Base-by-base conservation (phyloP, 2,113 vertebrate species). In the Aythya baeri region DNA sequence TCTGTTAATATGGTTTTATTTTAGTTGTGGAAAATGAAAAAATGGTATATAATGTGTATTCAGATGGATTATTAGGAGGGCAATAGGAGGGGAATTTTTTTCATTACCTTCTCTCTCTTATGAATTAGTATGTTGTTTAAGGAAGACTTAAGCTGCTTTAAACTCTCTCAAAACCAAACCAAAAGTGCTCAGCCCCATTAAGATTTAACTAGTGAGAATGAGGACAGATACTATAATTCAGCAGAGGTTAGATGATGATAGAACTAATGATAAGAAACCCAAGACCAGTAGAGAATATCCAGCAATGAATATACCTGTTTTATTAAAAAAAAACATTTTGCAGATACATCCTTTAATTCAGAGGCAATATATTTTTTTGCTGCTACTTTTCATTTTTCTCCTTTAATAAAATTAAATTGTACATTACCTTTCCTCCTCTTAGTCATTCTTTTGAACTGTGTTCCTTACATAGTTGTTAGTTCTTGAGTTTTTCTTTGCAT, bases 241-340 rank as follows among this genome's bases (percentile, higher is more conserved):
- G 6, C 7, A 68, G 16, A 26, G 8, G 13, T 65, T 26, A 68
- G 15, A 15, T 0, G 0, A 27, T 62, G 13, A 26, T 59, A 70
- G 31, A 75, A 54, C 8, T 8, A 68, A 41, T 16, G 44, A 32
- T 2, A 66, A 44, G 34, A 83, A 81, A 54, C 27, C 1, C 11
- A n/a, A 46, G 6, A 74, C 25, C 29, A 31, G 5, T 41, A 74
- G 26, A 73, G 12, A 83, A 44, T 5, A 14, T 20, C 62, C 62
- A 62, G 3, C 1, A 58, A 41, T 16, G 29, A 41, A 54, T 65
- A 2, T 61, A 29, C 49, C 29, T 58, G 7, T 44, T 36, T 43
- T 54, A 18, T 22, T 71, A 15, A 23, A 81, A 57, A 25, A 18
- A 44, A 46, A 17, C 0, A 1, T 36, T 92, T 96, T 83, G 2